These are phyloP conservation scores for Choloepus didactylus DNA, from an alignment of 2,797 vertebrate genomes.

Conservation along the genomic window DNA sequence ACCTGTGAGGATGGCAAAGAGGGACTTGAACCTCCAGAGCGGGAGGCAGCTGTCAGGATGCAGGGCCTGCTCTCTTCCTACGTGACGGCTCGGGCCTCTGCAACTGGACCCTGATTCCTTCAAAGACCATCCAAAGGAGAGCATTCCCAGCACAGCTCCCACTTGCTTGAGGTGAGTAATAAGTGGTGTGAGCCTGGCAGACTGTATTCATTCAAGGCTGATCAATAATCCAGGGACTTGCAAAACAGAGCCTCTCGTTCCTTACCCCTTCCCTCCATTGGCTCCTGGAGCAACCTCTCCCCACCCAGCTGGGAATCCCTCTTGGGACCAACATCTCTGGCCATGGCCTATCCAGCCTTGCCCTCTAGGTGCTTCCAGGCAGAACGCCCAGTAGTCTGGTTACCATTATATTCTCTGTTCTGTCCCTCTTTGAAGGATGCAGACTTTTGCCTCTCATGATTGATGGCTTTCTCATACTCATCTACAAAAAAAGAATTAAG, in stretches of 20 bases:
- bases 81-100: not conserved
- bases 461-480: not conserved
- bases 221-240: not conserved
- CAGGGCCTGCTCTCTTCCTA: not conserved
- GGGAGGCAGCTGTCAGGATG: not conserved
- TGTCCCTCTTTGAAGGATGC: not conserved
- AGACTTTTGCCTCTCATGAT: not conserved
- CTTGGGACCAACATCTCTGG: not conserved
- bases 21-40: not conserved
- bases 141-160: not conserved
- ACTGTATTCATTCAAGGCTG: not conserved
- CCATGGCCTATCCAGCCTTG: not conserved
- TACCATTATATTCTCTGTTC: fast-evolving
- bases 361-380: not conserved
- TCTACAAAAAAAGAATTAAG: not conserved
- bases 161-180: not conserved
- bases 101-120: not conserved
- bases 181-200: not conserved
- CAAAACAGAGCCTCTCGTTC: not conserved
- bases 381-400: not conserved
- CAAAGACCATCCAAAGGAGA: not conserved
- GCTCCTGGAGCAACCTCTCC: not conserved
- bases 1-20: not conserved
- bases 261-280: not conserved
- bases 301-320: not conserved